Evolutionary conservation across 2,113 vertebrate species (phyloP).

Genomic region (Rhinopomastus cyanomelas): DNA sequence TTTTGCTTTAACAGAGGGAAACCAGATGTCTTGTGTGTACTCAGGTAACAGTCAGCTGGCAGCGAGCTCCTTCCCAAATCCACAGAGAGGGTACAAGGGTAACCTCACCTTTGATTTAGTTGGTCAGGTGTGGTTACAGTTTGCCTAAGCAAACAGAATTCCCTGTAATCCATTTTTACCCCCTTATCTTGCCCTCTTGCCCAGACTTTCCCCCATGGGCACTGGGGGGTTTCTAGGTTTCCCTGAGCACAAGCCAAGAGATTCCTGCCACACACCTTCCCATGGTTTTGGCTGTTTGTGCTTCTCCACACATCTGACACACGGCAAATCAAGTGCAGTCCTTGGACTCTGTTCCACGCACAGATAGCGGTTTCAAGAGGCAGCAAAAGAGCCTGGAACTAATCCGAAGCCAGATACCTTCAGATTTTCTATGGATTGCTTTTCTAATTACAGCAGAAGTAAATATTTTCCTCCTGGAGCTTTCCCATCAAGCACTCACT

Average conservation of each 20-base stretch:
- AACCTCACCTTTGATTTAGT: not conserved
- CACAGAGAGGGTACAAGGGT: not conserved
- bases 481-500: not conserved
- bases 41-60: not conserved
- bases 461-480: conserved; percentile 8
- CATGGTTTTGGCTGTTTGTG: not conserved
- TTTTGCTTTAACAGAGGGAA: not conserved
- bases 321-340: not conserved
- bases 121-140: not conserved
- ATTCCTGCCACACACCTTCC: not conserved
- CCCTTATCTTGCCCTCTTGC: not conserved
- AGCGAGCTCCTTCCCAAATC: not conserved
- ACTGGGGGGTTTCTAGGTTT: not conserved
- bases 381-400: conserved; percentile 10
- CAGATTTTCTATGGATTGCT: conserved; percentile 21
- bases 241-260: not conserved
- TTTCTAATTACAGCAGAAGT: conserved; percentile 29
- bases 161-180: not conserved
- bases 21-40: not conserved
- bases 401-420: not conserved
- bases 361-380: conserved; percentile 12
- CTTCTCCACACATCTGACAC: not conserved
- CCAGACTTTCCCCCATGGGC: not conserved
- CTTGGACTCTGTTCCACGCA: not conserved
- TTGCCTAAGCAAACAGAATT: not conserved